A percentile compares a stretch with the other conserved stretches of the same genome.
phyloP scores from a whole-genome alignment of 1,140 invertebrate genomes.

The Trypoxylus dichotomus region DNA sequence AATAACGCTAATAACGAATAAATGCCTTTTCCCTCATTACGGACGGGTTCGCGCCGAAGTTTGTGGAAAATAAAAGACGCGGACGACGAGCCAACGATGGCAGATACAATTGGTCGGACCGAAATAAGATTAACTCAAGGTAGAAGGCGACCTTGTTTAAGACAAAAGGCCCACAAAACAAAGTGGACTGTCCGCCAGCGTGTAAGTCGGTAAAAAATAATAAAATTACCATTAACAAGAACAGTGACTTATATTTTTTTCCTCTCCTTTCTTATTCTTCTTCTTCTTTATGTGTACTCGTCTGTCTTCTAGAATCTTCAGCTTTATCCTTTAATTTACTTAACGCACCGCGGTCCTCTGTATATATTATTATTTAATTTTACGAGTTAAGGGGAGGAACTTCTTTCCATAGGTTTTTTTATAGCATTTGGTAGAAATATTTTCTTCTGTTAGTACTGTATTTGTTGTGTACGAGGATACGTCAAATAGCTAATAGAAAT shows the following conservation, averaged over 20 bases:
- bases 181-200: conserved; percentile 26
- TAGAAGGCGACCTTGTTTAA: conserved; percentile 28
- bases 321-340: conserved; percentile 32
- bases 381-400: conserved; percentile 29
- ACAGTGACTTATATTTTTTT: conserved; percentile 36
- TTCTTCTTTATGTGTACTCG: background rate
- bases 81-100: background rate
- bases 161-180: conserved; percentile 32
- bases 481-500: no score
- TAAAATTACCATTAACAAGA: conserved; percentile 38
- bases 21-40: background rate
- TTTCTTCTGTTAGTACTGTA: background rate
- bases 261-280: background rate
- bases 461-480: background rate
- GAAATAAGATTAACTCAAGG: conserved; percentile 27
- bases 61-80: conserved; percentile 12
- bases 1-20: conserved; percentile 7
- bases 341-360: conserved; percentile 12
- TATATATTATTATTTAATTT: conserved; percentile 35
- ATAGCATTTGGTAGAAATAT: no score
- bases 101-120: conserved; percentile 10
- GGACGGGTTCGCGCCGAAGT: background rate
- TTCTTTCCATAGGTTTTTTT: background rate
- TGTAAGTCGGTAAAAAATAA: conserved; percentile 32
- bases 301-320: conserved; percentile 16